Percentiles rank a stretch among this genome's conserved stretches.
Evolutionary conservation across 2,888 invertebrate species (phyloP).

Genomic region (Coecobrya sp.): DNA sequence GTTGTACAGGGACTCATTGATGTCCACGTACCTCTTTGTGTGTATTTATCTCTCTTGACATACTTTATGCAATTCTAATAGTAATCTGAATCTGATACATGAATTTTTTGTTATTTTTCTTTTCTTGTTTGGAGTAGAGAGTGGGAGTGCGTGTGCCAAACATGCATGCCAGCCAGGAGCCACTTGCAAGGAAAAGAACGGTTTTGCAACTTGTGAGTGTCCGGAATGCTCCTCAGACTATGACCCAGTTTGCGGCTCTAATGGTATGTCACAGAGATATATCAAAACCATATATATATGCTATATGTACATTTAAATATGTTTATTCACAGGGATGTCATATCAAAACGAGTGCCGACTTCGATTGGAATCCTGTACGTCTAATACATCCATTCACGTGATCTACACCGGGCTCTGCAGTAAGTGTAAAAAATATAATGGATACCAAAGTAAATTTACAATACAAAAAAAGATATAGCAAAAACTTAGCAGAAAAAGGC

Average conservation of each 20-base stretch:
- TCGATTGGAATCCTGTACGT: constrained; percentile 93
- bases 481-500: not conserved
- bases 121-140: constrained; percentile 87
- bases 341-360: constrained; percentile 95
- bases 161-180: constrained; percentile 94
- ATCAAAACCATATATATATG: no score
- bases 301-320: no score
- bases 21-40: not conserved
- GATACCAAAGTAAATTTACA: not conserved
- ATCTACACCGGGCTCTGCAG: constrained; percentile 95
- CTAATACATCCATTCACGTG: constrained; percentile 92
- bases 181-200: constrained; percentile 91
- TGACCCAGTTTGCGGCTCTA: constrained; percentile 94
- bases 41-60: constrained; percentile 43
- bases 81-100: constrained; percentile 42
- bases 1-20: constrained; percentile 6
- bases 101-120: constrained; percentile 18
- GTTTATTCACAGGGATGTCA: constrained; percentile 88
- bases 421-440: constrained; percentile 89
- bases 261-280: no score
- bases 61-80: constrained; percentile 65
- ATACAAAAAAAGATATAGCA: not conserved
- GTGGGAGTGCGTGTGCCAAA: constrained; percentile 91
- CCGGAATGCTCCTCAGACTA: constrained; percentile 95
- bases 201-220: constrained; percentile 94